Conservation (phyloP, 2,113 vertebrate species). For the Axis porcinus region DNA sequence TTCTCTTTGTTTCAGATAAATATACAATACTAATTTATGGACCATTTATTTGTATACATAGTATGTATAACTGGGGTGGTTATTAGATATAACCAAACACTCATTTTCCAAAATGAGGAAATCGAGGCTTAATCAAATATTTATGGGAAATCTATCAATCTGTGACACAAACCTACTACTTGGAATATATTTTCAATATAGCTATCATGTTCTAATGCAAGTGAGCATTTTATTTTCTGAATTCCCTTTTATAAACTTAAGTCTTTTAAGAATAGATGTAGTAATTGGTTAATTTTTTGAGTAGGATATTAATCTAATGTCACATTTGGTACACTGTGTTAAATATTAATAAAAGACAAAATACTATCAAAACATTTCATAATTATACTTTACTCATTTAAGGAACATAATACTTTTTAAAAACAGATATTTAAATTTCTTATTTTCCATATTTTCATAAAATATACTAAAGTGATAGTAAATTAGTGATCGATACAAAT, state of each 20-base stretch:
- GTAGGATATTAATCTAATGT: neutral
- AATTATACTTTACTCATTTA: neutral
- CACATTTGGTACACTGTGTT: neutral
- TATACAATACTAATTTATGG: neutral
- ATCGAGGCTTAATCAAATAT: neutral
- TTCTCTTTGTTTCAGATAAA: neutral
- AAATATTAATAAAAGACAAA: neutral
- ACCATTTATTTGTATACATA: neutral
- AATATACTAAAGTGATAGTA: neutral
- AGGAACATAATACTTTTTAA: neutral
- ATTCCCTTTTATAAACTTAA: neutral
- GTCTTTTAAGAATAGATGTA: neutral
- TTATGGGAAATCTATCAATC: neutral
- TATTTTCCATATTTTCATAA: neutral
- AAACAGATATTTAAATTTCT: neutral
- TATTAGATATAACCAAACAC: neutral
- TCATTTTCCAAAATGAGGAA: neutral
- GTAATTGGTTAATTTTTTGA: neutral
- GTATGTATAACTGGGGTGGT: neutral
- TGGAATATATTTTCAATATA: neutral
- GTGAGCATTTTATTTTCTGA: neutral
- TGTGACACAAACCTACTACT: neutral
- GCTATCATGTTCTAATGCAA: neutral
- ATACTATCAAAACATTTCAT: neutral
- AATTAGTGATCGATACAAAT: neutral